Evolutionary conservation across 2,113 vertebrate species (phyloP).

Genomic region (Peromyscus leucopus): DNA sequence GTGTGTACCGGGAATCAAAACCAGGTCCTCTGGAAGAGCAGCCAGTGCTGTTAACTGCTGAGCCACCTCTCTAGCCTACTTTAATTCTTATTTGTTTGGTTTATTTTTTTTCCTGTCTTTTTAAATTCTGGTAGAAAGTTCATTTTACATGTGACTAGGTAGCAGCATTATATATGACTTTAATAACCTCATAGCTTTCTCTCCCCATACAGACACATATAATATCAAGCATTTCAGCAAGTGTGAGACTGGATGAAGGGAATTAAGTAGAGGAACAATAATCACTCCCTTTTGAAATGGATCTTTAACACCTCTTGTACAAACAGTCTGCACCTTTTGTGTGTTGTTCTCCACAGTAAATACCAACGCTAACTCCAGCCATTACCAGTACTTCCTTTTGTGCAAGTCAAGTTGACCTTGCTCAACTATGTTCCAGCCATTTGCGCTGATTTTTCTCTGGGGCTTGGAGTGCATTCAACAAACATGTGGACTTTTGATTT

Average conservation of each 20-base stretch:
- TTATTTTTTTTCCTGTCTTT: neutral
- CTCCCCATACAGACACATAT: neutral
- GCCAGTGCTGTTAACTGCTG: neutral
- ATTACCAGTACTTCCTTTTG: neutral
- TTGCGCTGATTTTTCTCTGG: constrained; percentile 64
- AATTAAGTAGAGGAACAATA: constrained; percentile 40
- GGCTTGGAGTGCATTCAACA: constrained; percentile 53
- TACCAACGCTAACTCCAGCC: neutral
- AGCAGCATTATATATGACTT: constrained; percentile 21
- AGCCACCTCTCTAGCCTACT: neutral
- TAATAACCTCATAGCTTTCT: neutral
- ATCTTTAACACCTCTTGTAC: constrained; percentile 17
- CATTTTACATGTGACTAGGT: neutral
- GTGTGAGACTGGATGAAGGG: neutral
- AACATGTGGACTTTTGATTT: constrained; percentile 66
- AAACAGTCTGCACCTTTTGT: neutral
- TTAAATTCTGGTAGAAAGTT: neutral
- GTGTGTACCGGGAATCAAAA: neutral
- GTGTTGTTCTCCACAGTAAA: constrained; percentile 14
- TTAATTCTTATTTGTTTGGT: neutral
- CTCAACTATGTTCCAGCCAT: constrained; percentile 42
- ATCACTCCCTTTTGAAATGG: constrained; percentile 20
- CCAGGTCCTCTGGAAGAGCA: neutral
- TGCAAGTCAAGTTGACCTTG: constrained; percentile 56
- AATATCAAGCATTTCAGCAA: constrained; percentile 9